Conservation (phyloP, 2,113 vertebrate species). For the Syrmaticus mikado region DNA sequence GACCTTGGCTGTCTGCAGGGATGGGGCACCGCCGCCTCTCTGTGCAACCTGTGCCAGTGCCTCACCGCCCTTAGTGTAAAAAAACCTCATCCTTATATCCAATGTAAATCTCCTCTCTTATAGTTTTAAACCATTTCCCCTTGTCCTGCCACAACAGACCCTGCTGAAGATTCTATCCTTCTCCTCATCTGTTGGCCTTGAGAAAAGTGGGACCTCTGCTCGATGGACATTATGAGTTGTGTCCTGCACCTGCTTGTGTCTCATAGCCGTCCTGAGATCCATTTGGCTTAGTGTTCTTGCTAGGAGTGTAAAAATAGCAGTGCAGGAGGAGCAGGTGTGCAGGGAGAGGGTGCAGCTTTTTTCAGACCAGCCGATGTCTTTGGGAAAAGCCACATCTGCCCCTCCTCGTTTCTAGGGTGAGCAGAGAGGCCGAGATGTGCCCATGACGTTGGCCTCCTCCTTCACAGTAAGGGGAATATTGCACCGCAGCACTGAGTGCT, state of each 20-base stretch:
- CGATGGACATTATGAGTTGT: neutral
- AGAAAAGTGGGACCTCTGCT: neutral
- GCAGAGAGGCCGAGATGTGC: neutral
- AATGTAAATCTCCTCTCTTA: no score
- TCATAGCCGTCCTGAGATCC: neutral
- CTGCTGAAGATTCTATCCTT: no score
- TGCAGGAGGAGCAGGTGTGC: neutral
- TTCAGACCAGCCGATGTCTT: neutral
- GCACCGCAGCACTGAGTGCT: rapidly evolving
- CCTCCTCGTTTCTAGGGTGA: neutral
- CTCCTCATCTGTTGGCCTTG: neutral
- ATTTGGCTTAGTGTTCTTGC: neutral
- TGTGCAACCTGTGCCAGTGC: no score
- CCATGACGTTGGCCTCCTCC: neutral
- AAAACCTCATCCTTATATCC: no score
- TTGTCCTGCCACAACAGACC: no score
- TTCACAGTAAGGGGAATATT: neutral
- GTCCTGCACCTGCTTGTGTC: neutral
- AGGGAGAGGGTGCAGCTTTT: neutral
- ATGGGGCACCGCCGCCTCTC: no score
- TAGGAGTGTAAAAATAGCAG: neutral
- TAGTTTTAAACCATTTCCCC: no score
- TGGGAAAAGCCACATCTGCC: neutral
- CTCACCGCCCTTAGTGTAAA: no score
- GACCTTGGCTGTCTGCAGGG: no score